Base-by-base conservation (phyloP, 2,888 invertebrate species). In the Eristalis tenax region DNA sequence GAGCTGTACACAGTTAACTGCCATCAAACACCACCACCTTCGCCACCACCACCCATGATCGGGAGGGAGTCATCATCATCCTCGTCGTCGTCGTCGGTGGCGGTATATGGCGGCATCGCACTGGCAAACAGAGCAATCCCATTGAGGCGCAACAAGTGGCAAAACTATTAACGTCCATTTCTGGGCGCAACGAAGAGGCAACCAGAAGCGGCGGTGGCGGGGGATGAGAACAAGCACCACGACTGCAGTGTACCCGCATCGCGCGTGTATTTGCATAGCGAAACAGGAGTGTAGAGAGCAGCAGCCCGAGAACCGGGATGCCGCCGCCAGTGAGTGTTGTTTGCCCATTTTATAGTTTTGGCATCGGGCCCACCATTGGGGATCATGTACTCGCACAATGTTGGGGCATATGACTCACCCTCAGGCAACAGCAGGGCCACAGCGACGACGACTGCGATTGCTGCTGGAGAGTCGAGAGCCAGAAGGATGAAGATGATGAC, bases 131-230 rank as follows among this genome's bases (percentile, higher is more conserved):
- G 78, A 82, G 82, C 86, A 86, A 86, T 78, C 82, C 70, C 79
- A 75, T 75, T 80, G 80, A 75, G 80, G 83, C 76, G 88, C 88
- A 88, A 88, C 88, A 88, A 88, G 88, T 88, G 88, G 88, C 79
- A 83, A 86, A 85, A 85, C 88, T 85, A 86, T 91, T 90, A 90
- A 90, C 91, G 90, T 90, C 90, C 91, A 91, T 91, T 90, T 89
- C 88, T 88, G 81, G 65, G 84, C 89, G 80, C 70, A 32, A 32
- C 74, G 75, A 76, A 86, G 65, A 86, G 77, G 83, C 56, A 26
- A 59, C 75, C 74, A 74, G 28, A 69, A 15, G 61, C 40, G 35
- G 10, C 50, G 15, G 57, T 13, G 59, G 15, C 2, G 23, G 15
- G 26, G 15, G 40, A 43, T 13, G 59, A 18, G 70, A 64, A 4